Evolutionary conservation across 1,140 invertebrate genomes (phyloP).

Genomic region (Marisa cornuarietis): DNA sequence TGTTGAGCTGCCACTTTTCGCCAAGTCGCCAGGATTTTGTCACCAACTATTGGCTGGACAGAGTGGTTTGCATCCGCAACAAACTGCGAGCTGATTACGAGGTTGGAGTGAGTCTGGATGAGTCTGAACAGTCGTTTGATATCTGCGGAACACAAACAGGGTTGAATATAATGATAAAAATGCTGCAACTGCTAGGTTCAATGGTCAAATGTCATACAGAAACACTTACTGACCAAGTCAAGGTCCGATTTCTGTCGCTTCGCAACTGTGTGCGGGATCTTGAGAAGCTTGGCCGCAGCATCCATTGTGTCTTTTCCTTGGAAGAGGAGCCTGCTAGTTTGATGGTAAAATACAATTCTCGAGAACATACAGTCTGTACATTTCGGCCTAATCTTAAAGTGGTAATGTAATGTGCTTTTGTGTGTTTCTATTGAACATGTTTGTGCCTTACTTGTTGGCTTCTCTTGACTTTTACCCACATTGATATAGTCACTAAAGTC

Average conservation of each 20-base stretch:
- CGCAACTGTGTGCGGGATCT: neutral
- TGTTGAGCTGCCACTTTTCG: slow-evolving; percentile 2
- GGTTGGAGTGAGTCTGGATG: neutral
- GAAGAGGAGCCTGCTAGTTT: neutral
- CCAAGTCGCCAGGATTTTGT: slow-evolving; percentile 9
- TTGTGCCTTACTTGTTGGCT: too few relatives aligned
- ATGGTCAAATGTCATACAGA: neutral
- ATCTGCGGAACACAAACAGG: slow-evolving; percentile 13
- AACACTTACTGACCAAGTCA: neutral
- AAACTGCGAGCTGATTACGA: neutral
- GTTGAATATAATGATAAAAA: neutral
- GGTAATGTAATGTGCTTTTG: too few relatives aligned
- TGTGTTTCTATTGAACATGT: too few relatives aligned
- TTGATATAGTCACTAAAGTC: too few relatives aligned
- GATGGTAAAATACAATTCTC: neutral
- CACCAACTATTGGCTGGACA: neutral
- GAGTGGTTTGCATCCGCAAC: neutral
- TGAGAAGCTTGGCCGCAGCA: neutral
- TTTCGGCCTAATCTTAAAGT: too few relatives aligned
- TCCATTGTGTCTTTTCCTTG: slow-evolving; percentile 5
- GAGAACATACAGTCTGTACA: too few relatives aligned
- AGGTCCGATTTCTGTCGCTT: slow-evolving; percentile 8
- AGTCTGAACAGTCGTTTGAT: neutral
- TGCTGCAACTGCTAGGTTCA: neutral
- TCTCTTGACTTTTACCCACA: too few relatives aligned